These are phyloP conservation scores for Spheniscus mendiculus DNA, from an alignment of 2,113 vertebrate species.

Conservation along the genomic window DNA sequence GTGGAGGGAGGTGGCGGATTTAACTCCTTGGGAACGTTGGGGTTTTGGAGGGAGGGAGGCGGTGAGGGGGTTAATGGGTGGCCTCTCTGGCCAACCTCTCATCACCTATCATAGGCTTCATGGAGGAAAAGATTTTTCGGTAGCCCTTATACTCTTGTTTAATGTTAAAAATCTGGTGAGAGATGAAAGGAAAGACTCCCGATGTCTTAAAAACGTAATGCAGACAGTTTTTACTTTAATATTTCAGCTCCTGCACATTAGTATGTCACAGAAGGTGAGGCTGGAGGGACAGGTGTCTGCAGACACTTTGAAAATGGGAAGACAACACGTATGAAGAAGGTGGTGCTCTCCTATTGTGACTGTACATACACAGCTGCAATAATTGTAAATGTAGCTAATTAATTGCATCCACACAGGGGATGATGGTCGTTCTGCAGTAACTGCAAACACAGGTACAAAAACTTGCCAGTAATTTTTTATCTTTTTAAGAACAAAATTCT, in stretches of 20 bases:
- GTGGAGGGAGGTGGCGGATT: constrained; percentile 38
- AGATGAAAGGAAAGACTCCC: neutral
- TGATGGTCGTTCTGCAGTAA: neutral
- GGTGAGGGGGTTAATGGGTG: neutral
- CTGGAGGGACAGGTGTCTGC: constrained; percentile 31
- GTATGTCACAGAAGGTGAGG: constrained; percentile 44
- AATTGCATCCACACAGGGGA: constrained; percentile 4
- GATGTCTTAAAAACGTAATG: neutral
- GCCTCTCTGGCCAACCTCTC: neutral
- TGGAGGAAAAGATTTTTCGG: neutral
- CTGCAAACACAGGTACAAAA: neutral
- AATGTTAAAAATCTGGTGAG: neutral
- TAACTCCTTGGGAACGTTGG: constrained; percentile 42
- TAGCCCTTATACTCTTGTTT: neutral
- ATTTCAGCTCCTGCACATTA: constrained; percentile 33
- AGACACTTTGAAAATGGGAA: constrained; percentile 7
- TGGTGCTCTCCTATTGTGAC: neutral
- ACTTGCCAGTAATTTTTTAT: neutral
- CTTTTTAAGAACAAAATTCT: neutral
- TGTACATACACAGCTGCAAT: neutral
- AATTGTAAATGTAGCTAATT: constrained; percentile 30
- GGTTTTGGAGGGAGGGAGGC: neutral
- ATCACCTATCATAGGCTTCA: neutral
- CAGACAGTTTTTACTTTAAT: neutral
- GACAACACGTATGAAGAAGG: neutral